phyloP scores from a whole-genome alignment of 2,888 invertebrate genomes.

The Callimorpha dominula region DNA sequence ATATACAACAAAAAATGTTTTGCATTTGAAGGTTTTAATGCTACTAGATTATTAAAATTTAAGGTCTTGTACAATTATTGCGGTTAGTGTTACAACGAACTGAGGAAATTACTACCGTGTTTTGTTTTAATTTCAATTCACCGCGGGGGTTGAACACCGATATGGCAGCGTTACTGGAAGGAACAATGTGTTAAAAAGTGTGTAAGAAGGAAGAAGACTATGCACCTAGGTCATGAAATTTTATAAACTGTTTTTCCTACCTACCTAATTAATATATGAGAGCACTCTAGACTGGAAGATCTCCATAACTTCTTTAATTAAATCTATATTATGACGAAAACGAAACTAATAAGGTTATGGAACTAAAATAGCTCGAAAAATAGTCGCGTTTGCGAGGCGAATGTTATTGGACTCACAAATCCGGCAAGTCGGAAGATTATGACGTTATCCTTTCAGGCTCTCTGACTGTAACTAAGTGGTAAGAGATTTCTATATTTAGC shows the following conservation, averaged over 20 bases:
- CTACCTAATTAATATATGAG: not conserved
- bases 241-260: not conserved
- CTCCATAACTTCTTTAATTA: no score
- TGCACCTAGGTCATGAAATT: not conserved
- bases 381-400: not conserved
- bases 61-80: slow-evolving; percentile 2
- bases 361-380: not conserved
- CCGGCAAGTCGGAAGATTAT: not conserved
- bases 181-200: not conserved
- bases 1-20: not conserved
- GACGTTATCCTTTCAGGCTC: not conserved
- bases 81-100: slow-evolving; percentile 35
- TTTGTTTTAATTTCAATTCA: slow-evolving; percentile 30
- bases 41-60: slow-evolving; percentile 7
- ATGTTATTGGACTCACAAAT: not conserved
- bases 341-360: no score
- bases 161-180: slow-evolving; percentile 29
- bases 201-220: not conserved
- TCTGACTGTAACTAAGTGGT: not conserved
- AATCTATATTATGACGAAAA: no score
- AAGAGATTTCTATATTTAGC: not conserved
- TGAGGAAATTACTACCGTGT: slow-evolving; percentile 36
- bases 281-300: no score
- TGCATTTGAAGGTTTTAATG: not conserved
- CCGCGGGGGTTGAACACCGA: slow-evolving; percentile 17